These are phyloP conservation scores for Marcusenius ussheri DNA, from an alignment of 2,113 vertebrate species.

Conservation along the genomic window DNA sequence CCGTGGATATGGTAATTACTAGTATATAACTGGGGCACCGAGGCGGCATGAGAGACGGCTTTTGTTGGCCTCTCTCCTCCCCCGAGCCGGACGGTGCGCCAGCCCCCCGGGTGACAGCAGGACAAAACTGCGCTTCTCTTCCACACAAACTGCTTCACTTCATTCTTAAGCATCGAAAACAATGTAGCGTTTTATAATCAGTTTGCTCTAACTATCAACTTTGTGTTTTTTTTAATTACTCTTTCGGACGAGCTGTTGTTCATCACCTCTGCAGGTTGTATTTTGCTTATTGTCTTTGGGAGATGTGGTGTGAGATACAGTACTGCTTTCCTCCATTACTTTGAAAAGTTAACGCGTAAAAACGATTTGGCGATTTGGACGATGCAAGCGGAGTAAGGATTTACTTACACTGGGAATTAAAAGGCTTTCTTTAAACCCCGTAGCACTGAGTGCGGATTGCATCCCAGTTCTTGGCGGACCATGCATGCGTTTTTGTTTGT, in stretches of 20 bases:
- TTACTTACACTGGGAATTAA: neutral
- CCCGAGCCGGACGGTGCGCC: neutral
- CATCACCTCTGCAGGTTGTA: neutral
- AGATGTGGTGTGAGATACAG: neutral
- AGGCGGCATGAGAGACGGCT: neutral
- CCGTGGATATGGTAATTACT: neutral
- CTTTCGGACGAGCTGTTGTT: neutral
- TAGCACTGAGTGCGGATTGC: neutral
- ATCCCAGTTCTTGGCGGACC: neutral
- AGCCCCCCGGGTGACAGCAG: neutral
- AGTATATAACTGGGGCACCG: neutral
- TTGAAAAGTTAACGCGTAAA: neutral
- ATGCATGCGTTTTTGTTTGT: constrained; percentile 43
- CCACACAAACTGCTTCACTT: neutral
- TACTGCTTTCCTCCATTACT: neutral
- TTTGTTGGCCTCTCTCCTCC: neutral
- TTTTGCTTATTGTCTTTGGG: neutral
- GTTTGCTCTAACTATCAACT: neutral
- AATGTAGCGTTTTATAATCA: neutral
- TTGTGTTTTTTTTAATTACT: neutral
- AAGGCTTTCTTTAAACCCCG: neutral
- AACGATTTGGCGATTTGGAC: neutral
- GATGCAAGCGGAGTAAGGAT: neutral
- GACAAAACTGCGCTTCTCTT: neutral
- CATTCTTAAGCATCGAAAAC: neutral